Evolutionary conservation across 2,888 invertebrate species (phyloP), one percentile per base, ranked within the genome.

Genomic region (Oasisia sp.): DNA sequence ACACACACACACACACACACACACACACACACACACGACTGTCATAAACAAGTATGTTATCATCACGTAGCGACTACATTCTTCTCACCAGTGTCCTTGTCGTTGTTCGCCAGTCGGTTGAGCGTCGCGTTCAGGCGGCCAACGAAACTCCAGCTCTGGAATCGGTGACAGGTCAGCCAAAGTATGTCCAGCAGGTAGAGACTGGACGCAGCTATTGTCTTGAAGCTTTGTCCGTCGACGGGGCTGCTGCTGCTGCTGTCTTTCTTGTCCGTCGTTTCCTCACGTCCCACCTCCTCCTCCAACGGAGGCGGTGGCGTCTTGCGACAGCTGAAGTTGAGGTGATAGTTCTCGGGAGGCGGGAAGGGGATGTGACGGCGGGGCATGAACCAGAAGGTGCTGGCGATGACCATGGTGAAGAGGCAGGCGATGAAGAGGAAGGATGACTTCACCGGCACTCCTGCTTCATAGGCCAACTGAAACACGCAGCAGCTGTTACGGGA

Each of bases 61-160:
- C 19, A 27, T 27, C 27, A 19, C 7, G 27, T 27, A 27, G 74
- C 27, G 14, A 19, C 0, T n/a, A 27, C n/a, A 7, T 74, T 27
- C 58, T 91, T 32, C 92, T 91, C 90, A 93, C 93, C 93, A 56
- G 93, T 91, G 14, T 45, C 32, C 45, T 92, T 92, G 89, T 94
- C 94, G 4, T 93, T 93, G 58, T 92, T 92, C 32, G 94, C 94
- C 91, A 94, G 58, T 12, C 92, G 92, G 3, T 93, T 93, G n/a
- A 94, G 93, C 91, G 93, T 93, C 5, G 94, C 92, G 91, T 94
- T 94, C 91, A 94, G 93, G 32, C 93, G 92, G 9, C 94, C 94
- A 89, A 94, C 93, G 92, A 94, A 94, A 91, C 94, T 93, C 94
- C 94, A 94, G 93, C 93, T 94, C 12, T 93, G 92, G n/a, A 94